Percentiles rank a stretch among this genome's conserved stretches.
Conservation (phyloP, 2,113 vertebrate species). For the Alectura lathami region DNA sequence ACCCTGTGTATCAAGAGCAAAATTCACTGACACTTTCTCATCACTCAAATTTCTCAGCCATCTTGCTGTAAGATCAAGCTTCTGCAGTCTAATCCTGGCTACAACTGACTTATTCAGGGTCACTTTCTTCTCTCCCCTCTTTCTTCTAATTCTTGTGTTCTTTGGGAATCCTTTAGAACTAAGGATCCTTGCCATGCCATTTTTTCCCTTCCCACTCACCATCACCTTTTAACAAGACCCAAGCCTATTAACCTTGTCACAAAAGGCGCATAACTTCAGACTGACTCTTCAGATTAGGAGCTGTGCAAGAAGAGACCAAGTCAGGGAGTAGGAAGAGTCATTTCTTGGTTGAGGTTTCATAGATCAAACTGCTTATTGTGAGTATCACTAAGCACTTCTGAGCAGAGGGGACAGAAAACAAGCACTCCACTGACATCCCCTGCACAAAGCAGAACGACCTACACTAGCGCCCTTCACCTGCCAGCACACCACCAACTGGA, state of each 20-base stretch:
- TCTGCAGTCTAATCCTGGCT: background rate
- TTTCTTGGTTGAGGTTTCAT: background rate
- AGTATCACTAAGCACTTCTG: background rate
- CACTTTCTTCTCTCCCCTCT: background rate
- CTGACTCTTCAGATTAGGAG: rapidly evolving
- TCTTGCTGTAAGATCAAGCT: background rate
- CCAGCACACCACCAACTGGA: background rate
- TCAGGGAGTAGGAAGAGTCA: background rate
- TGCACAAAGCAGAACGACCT: background rate
- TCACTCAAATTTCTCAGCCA: background rate
- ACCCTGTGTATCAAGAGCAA: background rate
- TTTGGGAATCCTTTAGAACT: background rate
- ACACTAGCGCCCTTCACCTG: background rate
- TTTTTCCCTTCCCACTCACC: background rate
- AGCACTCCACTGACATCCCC: background rate
- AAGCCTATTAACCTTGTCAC: background rate
- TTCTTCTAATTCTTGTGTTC: background rate
- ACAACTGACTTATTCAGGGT: background rate
- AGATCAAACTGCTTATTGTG: background rate
- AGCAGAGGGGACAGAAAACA: background rate
- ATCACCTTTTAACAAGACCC: background rate
- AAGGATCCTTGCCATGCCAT: background rate
- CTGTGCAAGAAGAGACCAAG: background rate
- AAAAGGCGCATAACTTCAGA: rapidly evolving
- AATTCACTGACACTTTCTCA: background rate